Evolutionary conservation across 1,140 invertebrate species (phyloP), one percentile per base, ranked within the genome.

Genomic region (Drosophila aff.): DNA sequence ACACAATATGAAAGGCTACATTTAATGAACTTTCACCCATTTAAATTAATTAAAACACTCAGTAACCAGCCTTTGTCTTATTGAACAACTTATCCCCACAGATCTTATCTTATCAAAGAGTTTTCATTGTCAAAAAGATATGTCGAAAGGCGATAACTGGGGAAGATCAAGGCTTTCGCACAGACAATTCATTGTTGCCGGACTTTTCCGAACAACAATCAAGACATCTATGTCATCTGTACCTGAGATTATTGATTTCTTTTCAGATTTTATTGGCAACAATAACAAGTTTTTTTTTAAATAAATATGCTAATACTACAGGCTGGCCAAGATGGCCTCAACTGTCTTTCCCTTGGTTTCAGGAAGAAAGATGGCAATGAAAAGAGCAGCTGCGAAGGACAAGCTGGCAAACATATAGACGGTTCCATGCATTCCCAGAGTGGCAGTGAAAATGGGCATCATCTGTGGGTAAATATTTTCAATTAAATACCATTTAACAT

Each of bases 321-420:
- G 63, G 16, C 43, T 82, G 55, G 77, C 92, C 58, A 95, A 95
- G 26, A 97, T 97, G 38, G 76, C 53, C 92, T 97, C 95, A 18
- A 96, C 94, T n/a, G 94, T 95, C 93, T 96, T 97, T 38, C 96
- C 96, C 92, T 96, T 97, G 0, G 97, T 98, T 93, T 98, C 97
- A 0, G 97, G 97, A 31, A 92, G 21, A 50, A 77, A 92, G 5
- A 91, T 50, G 50, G 80, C 69, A 18, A 92, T 76, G 47, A 92
- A 92, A 23, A 92, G 11, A 1, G 71, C 72, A 1, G 87, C 89
- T n/a, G 18, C n/a, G 1, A 91, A 61, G 23, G 83, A 84, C 26
- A 68, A 69, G 33, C 60, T 59, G 26, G 86, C 76, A 36, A 93
- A 93, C 36, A 90, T n/a, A 4, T 82, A 92, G 26, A 93, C 75